These are phyloP conservation scores for Seriola quinqueradiata DNA, from an alignment of 2,113 vertebrate genomes.

Conservation along the genomic window DNA sequence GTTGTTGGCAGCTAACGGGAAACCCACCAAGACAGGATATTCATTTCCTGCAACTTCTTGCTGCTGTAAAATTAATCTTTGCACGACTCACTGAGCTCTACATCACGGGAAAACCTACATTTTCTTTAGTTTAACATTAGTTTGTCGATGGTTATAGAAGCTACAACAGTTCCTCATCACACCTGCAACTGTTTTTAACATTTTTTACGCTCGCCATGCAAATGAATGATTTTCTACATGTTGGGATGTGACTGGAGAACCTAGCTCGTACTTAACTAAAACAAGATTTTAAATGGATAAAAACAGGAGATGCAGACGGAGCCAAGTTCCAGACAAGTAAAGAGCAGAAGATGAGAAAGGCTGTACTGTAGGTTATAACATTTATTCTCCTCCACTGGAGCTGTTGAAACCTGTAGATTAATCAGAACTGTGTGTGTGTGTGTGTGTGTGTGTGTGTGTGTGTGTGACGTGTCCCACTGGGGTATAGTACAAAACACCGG, in stretches of 20 bases:
- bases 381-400: constrained; percentile 57
- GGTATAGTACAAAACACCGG: constrained; percentile 77
- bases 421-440: constrained; percentile 55
- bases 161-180: not conserved
- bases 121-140: not conserved
- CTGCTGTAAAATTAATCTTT: not conserved
- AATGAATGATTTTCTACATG: not conserved
- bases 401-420: constrained; percentile 67
- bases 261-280: not conserved
- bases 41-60: not conserved
- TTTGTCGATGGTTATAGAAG: not conserved
- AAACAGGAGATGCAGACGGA: not conserved
- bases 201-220: not conserved
- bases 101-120: not conserved
- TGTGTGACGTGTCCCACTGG: constrained; percentile 47
- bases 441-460: constrained; percentile 16
- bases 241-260: not conserved
- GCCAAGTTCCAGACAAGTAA: constrained; percentile 28
- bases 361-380: constrained; percentile 45
- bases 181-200: constrained; percentile 1
- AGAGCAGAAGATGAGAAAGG: constrained; percentile 53
- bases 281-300: not conserved
- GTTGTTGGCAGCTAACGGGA: not conserved
- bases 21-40: not conserved
- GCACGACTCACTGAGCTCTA: not conserved